Conservation (phyloP, 2,113 vertebrate genomes). For the Nyctereutes procyonoides region DNA sequence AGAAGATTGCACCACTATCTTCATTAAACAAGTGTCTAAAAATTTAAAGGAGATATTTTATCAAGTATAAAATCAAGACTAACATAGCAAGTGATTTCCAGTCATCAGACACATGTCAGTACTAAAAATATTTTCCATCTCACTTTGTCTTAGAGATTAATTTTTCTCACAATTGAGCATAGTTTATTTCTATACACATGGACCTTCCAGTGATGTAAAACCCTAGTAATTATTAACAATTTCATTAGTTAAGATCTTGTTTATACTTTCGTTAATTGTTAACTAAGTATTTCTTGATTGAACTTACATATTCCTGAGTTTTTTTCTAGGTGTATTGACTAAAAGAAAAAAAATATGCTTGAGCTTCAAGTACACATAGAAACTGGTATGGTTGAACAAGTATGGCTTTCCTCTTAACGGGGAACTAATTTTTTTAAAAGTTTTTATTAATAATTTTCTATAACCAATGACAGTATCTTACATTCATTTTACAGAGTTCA, state of each 20-base stretch:
- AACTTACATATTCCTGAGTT: neutral
- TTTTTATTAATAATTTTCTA: neutral
- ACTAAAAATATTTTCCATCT: neutral
- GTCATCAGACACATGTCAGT: neutral
- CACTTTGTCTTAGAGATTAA: neutral
- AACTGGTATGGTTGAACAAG: neutral
- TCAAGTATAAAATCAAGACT: neutral
- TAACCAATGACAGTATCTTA: neutral
- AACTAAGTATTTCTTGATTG: neutral
- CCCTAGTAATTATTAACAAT: neutral
- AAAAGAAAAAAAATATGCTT: neutral
- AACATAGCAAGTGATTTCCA: neutral
- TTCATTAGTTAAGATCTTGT: neutral
- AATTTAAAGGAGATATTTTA: neutral
- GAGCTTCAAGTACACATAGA: neutral
- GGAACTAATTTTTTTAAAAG: neutral
- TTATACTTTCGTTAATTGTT: neutral
- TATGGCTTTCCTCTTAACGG: neutral
- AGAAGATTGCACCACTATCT: neutral
- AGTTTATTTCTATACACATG: neutral
- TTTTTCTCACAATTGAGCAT: neutral
- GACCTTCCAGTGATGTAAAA: neutral
- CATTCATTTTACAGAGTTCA: neutral
- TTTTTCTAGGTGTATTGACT: neutral
- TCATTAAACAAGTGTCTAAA: neutral